Conservation (phyloP, 2,113 vertebrate species). For the Elephantulus edwardii region DNA sequence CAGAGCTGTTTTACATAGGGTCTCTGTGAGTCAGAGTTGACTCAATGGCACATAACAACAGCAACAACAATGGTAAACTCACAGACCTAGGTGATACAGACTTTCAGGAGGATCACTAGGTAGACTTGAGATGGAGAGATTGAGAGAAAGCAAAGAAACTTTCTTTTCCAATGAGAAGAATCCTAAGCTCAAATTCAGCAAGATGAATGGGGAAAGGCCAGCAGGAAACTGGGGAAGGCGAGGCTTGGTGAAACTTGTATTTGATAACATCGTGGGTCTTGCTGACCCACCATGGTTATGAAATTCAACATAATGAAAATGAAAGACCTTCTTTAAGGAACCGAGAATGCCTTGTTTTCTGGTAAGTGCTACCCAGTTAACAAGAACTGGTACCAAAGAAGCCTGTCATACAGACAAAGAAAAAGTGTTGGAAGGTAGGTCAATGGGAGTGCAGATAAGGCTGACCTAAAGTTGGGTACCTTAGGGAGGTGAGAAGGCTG, state of each 20-base stretch:
- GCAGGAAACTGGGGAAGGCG: too few species aligned
- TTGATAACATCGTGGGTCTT: neutral
- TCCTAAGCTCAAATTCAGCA: accelerated
- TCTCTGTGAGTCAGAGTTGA: too few species aligned
- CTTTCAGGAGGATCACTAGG: neutral
- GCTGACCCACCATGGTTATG: neutral
- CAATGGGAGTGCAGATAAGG: neutral
- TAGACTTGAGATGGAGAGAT: neutral
- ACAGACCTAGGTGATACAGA: neutral
- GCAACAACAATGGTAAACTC: neutral
- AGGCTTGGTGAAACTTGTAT: neutral
- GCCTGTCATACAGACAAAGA: neutral
- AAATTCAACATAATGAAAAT: neutral
- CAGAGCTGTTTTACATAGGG: too few species aligned
- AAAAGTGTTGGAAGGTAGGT: too few species aligned
- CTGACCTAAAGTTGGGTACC: neutral
- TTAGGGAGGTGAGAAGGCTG: too few species aligned
- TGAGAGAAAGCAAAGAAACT: neutral
- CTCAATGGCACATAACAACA: too few species aligned
- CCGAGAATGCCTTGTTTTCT: neutral
- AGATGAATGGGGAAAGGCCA: neutral
- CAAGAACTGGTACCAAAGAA: neutral
- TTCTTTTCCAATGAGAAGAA: neutral
- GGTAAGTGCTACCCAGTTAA: too few species aligned
- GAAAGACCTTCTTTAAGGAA: neutral